phyloP scores from a whole-genome alignment of 1,140 invertebrate genomes.

The Anadara kagoshimensis region DNA sequence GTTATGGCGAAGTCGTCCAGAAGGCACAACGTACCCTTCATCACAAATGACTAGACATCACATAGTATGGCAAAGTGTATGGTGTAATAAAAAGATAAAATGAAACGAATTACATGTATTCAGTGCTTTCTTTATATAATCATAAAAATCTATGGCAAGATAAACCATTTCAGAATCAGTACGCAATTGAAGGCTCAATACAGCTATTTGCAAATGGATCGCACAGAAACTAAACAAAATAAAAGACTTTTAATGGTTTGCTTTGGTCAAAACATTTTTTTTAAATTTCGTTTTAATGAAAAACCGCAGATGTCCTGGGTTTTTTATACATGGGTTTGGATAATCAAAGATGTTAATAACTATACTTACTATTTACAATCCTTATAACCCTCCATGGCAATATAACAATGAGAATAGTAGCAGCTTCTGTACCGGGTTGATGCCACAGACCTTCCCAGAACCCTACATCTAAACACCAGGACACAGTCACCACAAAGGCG shows the following conservation, averaged over 20 bases:
- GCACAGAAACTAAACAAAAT: neutral
- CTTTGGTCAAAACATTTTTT: neutral
- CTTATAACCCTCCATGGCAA: constrained; percentile 70
- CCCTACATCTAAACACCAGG: constrained; percentile 65
- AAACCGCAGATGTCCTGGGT: neutral
- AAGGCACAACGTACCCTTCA: no score
- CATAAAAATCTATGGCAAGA: no score
- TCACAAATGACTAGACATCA: no score
- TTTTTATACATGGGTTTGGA: neutral
- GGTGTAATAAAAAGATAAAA: no score
- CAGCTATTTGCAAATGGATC: no score
- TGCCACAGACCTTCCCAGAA: constrained; percentile 69
- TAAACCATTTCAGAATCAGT: no score
- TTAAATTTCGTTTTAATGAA: neutral
- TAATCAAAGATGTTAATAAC: neutral
- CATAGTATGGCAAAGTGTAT: no score
- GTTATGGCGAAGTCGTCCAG: no score
- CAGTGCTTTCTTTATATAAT: no score
- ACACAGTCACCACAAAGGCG: constrained; percentile 63
- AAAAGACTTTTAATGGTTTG: no score
- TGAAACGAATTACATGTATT: no score
- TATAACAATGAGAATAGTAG: constrained; percentile 65
- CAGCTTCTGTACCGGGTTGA: constrained; percentile 63
- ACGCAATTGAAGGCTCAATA: no score
- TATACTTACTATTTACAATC: constrained; percentile 67